Percentiles rank a stretch among this genome's conserved stretches.
Evolutionary conservation across 2,888 invertebrate genomes (phyloP).

Genomic region (Zhengitettix transpicula): DNA sequence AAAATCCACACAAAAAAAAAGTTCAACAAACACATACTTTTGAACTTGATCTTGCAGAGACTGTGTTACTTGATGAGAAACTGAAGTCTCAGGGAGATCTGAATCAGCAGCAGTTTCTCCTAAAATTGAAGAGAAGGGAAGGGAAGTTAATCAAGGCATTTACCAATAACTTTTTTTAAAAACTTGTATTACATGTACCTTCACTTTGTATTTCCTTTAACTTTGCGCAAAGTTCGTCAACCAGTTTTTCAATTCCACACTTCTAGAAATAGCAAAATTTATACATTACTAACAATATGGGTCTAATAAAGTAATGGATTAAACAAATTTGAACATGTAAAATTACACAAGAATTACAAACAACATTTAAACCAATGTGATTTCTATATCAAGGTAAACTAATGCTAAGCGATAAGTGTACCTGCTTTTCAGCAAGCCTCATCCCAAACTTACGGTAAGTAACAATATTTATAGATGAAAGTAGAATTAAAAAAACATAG

Average conservation of each 20-base stretch:
- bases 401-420: too few relatives aligned
- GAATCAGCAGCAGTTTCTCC: constrained; percentile 11
- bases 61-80: constrained; percentile 7
- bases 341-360: too few relatives aligned
- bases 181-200: constrained; percentile 7
- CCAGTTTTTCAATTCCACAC: constrained; percentile 62
- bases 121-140: not conserved
- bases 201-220: constrained; percentile 48
- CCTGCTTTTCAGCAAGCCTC: too few relatives aligned
- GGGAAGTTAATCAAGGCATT: too few relatives aligned
- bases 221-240: constrained; percentile 66
- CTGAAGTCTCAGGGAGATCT: constrained; percentile 9
- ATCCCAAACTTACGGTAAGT: too few relatives aligned
- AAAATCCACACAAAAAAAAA: not conserved
- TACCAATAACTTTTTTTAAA: not conserved
- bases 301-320: too few relatives aligned
- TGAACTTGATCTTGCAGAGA: constrained; percentile 22
- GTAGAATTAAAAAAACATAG: too few relatives aligned
- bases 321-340: too few relatives aligned
- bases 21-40: constrained; percentile 17
- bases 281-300: too few relatives aligned
- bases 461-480: too few relatives aligned
- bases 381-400: too few relatives aligned
- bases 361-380: too few relatives aligned
- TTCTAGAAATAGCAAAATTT: constrained; percentile 39